phyloP scores from a whole-genome alignment of 1,140 invertebrate species.

The Atta colombica region DNA sequence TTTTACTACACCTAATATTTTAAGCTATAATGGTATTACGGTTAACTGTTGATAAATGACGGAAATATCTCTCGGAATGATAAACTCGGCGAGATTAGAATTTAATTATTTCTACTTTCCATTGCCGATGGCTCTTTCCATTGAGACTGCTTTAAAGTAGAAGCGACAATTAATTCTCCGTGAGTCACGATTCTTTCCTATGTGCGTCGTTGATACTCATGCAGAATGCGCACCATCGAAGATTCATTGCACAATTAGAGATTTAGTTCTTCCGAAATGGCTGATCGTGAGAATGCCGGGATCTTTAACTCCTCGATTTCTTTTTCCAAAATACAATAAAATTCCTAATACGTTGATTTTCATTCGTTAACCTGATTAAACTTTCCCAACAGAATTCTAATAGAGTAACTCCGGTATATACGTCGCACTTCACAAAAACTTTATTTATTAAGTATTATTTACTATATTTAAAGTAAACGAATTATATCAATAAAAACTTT shows the following conservation, averaged over 20 bases:
- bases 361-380: not conserved
- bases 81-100: constrained; percentile 20
- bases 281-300: not conserved
- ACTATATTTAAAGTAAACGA: too few relatives aligned
- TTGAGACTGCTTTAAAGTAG: constrained; percentile 4
- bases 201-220: not conserved
- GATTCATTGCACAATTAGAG: constrained; percentile 63
- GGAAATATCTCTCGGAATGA: constrained; percentile 22
- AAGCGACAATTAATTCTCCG: constrained; percentile 53
- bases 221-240: not conserved
- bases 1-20: not conserved
- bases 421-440: too few relatives aligned
- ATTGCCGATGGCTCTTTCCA: not conserved
- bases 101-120: constrained; percentile 39
- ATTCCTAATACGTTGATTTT: constrained; percentile 18
- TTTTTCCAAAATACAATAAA: not conserved
- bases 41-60: constrained; percentile 11
- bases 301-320: constrained; percentile 28
- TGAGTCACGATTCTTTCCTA: constrained; percentile 45
- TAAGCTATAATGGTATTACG: not conserved
- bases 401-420: not conserved
- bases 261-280: constrained; percentile 38
- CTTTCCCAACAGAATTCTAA: not conserved
- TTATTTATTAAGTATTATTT: too few relatives aligned
- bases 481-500: too few relatives aligned